Conservation (phyloP, 2,888 invertebrate species). For the Phyllotreta striolata region DNA sequence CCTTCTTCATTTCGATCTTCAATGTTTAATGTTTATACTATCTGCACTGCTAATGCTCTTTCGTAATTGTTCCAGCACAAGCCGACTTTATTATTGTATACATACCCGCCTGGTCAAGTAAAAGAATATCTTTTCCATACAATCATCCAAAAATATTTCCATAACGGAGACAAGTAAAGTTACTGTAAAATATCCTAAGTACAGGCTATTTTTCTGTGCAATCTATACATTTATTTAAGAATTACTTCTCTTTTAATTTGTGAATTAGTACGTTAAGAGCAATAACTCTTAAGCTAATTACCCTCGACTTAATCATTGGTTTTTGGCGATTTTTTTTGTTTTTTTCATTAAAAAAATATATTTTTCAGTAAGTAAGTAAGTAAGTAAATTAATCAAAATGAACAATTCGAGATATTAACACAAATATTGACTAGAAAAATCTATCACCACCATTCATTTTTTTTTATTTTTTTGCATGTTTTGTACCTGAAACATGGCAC, state of each 20-base stretch:
- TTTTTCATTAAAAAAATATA: no score
- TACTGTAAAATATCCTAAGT: not conserved
- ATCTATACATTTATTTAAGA: not conserved
- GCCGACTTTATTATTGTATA: no score
- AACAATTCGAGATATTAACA: not conserved
- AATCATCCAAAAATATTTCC: constrained; percentile 18
- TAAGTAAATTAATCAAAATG: not conserved
- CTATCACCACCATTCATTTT: constrained; percentile 24
- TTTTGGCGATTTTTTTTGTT: no score
- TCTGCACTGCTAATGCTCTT: not conserved
- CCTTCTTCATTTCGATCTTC: constrained; percentile 8
- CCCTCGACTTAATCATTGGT: no score
- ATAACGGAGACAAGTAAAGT: not conserved
- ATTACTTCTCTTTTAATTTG: no score
- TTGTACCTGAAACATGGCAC: constrained; percentile 39
- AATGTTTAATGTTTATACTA: constrained; percentile 4
- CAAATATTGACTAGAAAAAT: constrained; percentile 32
- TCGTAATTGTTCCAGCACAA: no score
- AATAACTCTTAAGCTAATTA: no score
- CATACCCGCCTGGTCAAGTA: constrained; percentile 1
- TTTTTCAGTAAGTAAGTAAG: no score
- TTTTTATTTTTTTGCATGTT: constrained; percentile 35
- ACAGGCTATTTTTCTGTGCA: not conserved
- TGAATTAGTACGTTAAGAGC: no score
- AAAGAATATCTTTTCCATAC: constrained; percentile 11